Percentiles rank a stretch among this genome's conserved stretches.
phyloP scores from a whole-genome alignment of 2,797 vertebrate genomes.

The Micromesistius poutassou region DNA sequence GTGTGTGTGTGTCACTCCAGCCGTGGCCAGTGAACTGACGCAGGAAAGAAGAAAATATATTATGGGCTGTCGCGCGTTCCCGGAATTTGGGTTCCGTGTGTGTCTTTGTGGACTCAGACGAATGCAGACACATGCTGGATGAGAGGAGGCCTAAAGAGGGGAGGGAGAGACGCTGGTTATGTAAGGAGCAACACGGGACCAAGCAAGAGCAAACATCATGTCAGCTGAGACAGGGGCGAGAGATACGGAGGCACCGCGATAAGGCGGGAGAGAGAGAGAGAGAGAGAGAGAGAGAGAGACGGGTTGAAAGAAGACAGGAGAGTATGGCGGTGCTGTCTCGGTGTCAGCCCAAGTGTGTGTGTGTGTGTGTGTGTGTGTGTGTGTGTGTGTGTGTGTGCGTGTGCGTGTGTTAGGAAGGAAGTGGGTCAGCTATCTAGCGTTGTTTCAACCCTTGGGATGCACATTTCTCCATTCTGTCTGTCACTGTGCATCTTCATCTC shows the following conservation, averaged over 20 bases:
- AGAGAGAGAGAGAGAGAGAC: constrained; percentile 11
- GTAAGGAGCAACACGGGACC: constrained; percentile 12
- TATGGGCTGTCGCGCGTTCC: background rate
- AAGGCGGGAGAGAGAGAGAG: background rate
- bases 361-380: background rate
- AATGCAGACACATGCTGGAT: constrained; percentile 4
- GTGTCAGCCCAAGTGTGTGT: constrained; percentile 22
- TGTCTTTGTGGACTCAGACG: background rate
- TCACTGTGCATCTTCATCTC: constrained; percentile 12
- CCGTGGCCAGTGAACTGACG: no score
- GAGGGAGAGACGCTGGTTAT: constrained; percentile 17
- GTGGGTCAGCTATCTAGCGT: constrained; percentile 51
- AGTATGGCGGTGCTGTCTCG: constrained; percentile 1
- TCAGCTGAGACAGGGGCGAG: background rate
- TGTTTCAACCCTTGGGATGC: constrained; percentile 30
- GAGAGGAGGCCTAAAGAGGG: constrained; percentile 12
- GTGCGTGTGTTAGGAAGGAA: constrained; percentile 26
- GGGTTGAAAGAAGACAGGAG: background rate
- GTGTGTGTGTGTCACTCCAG: no score
- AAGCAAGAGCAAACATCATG: constrained; percentile 3
- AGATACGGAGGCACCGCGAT: no score
- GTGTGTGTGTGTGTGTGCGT: background rate
- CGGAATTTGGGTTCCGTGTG: background rate
- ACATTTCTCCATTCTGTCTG: constrained; percentile 32
- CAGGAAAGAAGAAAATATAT: background rate